Conservation (phyloP, 2,113 vertebrate genomes). For the Sturnus vulgaris region DNA sequence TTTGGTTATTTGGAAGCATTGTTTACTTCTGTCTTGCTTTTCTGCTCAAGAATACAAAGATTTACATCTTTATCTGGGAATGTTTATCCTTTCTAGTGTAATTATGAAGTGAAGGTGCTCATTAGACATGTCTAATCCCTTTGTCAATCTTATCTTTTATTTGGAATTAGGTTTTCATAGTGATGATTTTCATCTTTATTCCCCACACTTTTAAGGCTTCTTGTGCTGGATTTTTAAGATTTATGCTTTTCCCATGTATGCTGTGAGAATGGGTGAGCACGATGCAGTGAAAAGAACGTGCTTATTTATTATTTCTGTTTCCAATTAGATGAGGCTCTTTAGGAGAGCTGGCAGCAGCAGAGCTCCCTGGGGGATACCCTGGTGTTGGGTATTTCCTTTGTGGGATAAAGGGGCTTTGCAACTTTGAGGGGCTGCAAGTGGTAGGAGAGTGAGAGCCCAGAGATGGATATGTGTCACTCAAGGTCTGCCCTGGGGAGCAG, state of each 20-base stretch:
- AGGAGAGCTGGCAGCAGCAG: not conserved
- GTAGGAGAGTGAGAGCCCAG: not conserved
- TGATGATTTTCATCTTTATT: not conserved
- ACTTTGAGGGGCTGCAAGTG: not conserved
- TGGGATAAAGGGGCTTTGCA: rapidly evolving
- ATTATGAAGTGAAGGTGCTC: not conserved
- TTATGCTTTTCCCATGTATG: not conserved
- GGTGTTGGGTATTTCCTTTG: not conserved
- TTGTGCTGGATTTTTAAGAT: not conserved
- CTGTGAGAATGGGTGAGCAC: not conserved
- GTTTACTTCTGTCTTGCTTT: not conserved
- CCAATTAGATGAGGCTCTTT: not conserved
- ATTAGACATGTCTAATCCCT: not conserved
- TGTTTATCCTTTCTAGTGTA: not conserved
- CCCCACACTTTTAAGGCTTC: not conserved
- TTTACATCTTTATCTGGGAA: not conserved
- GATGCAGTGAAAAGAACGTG: not conserved
- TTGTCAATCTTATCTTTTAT: not conserved
- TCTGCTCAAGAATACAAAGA: not conserved
- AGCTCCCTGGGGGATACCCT: not conserved
- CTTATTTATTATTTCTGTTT: not conserved
- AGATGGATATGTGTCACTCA: not conserved
- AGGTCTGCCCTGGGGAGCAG: not conserved
- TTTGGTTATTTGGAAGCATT: not conserved
- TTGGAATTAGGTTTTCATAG: not conserved